These are phyloP conservation scores for Anoplophora glabripennis DNA, from an alignment of 1,140 invertebrate genomes.

Conservation along the genomic window DNA sequence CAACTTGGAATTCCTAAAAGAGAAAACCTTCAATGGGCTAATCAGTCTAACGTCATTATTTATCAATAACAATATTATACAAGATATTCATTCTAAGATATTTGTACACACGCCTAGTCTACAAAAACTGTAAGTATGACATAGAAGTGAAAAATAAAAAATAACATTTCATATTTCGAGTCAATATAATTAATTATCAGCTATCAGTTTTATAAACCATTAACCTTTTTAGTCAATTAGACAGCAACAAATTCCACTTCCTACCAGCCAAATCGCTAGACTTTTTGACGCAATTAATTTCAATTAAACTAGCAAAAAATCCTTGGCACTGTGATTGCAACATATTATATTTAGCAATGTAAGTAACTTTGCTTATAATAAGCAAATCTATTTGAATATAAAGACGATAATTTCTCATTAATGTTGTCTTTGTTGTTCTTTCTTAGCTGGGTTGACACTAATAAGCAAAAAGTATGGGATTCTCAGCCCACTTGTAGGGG, in stretches of 20 bases:
- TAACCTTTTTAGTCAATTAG: conserved; percentile 66
- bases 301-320: conserved; percentile 76
- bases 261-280: conserved; percentile 69
- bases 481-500: conserved; percentile 71
- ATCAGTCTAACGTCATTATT: conserved; percentile 40
- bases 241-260: conserved; percentile 73
- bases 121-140: conserved; percentile 44
- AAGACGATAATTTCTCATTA: too few species aligned
- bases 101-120: conserved; percentile 42
- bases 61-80: conserved; percentile 46
- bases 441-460: conserved; percentile 65
- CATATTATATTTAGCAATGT: conserved; percentile 69
- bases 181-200: too few species aligned
- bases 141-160: too few species aligned
- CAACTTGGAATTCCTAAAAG: conserved; percentile 43
- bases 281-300: conserved; percentile 61
- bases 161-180: too few species aligned
- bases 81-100: conserved; percentile 33
- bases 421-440: neutral
- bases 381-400: too few species aligned
- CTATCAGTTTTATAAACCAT: neutral
- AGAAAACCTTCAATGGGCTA: conserved; percentile 41
- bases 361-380: conserved; percentile 44
- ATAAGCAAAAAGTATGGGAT: conserved; percentile 69
- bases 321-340: conserved; percentile 86